Base-by-base conservation (phyloP, 2,888 invertebrate species). In the Ferdinandea cuprea region DNA sequence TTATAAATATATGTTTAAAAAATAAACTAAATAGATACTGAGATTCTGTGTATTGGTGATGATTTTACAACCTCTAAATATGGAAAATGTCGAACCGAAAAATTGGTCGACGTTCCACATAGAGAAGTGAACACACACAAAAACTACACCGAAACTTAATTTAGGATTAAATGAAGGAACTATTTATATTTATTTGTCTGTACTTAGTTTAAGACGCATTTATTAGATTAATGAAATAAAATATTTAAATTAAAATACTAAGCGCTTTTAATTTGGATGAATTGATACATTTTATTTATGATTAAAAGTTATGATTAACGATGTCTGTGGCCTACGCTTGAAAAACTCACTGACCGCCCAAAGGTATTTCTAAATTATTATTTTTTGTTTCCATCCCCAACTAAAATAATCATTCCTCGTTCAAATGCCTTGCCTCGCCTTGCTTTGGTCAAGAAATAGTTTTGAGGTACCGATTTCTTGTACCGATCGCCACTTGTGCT, bases 141-240 rank as follows among this genome's bases (percentile, higher is more conserved):
- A 30, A 76, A 71, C 25, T 37, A 40, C 48, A 61, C 46, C 37
- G 66, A 37, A 77, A 44, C 46, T 72, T 42, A 65, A 63, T 58
- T 73, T 72, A 83, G 63, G 56, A 56, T 76, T 13, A 63, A 54
- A 56, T 28, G 11, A 65, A 65, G 56, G 54, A 59, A 79, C 74
- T 85, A 80, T 81, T 77, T 77, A 65, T 78, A 78, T 87, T 87
- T 88, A 89, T 88, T 88, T 88, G 87, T 86, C 77, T 85, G 65
- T 85, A 87, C 85, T 88, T 88, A 86, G 86, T 58, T 80, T 90
- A 90, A 89, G 89, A 87, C 86, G 90, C 90, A 91, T 90, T 90
- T 91, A 90, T 87, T 90, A 91, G 90, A 83, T 48, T 78, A 77
- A 85, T 79, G 59, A 81, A 74, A 80, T 81, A 71, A 84, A 80